Percentiles rank a stretch among this genome's conserved stretches.
Conservation (phyloP, 2,888 invertebrate species). For the Elaeidobius kamerunicus region DNA sequence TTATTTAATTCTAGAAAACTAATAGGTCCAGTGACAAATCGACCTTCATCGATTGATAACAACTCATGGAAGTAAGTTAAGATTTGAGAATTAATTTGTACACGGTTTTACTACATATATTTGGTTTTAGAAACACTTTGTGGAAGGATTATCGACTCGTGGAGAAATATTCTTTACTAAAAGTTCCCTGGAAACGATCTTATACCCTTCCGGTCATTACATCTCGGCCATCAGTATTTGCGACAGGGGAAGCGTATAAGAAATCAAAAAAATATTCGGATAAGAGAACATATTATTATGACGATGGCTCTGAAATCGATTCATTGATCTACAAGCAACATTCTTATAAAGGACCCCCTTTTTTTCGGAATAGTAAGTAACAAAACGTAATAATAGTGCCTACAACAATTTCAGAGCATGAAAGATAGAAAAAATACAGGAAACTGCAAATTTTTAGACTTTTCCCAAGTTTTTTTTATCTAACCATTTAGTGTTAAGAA, state of each 20-base stretch:
- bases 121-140: conserved; percentile 4
- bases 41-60: too few relatives aligned
- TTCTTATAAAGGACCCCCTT: too few relatives aligned
- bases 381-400: too few relatives aligned
- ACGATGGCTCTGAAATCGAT: conserved; percentile 36
- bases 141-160: conserved; percentile 34
- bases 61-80: too few relatives aligned
- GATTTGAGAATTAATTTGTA: not conserved
- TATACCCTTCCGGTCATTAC: conserved; percentile 33
- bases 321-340: conserved; percentile 24
- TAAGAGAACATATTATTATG: conserved; percentile 35
- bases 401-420: too few relatives aligned
- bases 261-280: conserved; percentile 28
- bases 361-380: too few relatives aligned
- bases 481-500: too few relatives aligned
- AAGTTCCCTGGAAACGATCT: conserved; percentile 34
- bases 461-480: too few relatives aligned
- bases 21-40: too few relatives aligned
- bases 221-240: conserved; percentile 19
- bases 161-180: conserved; percentile 35
- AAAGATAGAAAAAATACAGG: too few relatives aligned
- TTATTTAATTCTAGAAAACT: too few relatives aligned
- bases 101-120: not conserved
- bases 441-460: too few relatives aligned
- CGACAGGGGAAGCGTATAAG: conserved; percentile 11